Base-by-base conservation (phyloP, 2,888 invertebrate genomes). In the Deilephila elpenor region DNA sequence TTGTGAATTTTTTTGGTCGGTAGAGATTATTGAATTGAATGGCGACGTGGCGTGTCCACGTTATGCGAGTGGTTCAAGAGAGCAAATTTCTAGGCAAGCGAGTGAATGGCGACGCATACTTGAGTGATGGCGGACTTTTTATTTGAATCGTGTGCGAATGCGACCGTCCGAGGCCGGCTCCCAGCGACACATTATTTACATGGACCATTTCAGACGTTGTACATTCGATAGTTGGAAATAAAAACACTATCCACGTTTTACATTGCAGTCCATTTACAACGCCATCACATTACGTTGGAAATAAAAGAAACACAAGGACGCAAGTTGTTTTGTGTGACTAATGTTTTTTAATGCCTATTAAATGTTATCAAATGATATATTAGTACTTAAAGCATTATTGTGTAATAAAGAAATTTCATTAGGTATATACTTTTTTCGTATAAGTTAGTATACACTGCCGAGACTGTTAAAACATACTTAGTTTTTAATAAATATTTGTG, bases 101-200 rank as follows among this genome's bases (percentile, higher is more conserved):
- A 89, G 90, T 91, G 92, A 92, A 93, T 92, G 89, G 92, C 91
- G 92, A 88, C 92, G 94, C 94, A 94, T 94, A 94, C 93, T 94
- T 94, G 94, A 94, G 93, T 93, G 94, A 93, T 91, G 89, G 91
- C 87, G 92, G 91, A 91, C 93, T 94, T 94, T 94, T 94, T 94
- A 94, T 94, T 94, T 94, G 94, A 94, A 93, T 93, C 94, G 94
- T 94, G 94, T 92, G 87, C 87, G 92, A 94, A 94, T 94, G 94
- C 90, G 91, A 82, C 83, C 86, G 88, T 84, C 87, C 88, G 79
- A 83, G 82, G 80, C 79, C 83, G 83, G 83, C 82, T 80, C 81
- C 80, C 82, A 78, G 83, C 79, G 84, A 84, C 82, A 87, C 84
- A 84, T 87, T 86, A 85, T 84, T 84, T 83, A 86, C 82, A 81